These are phyloP conservation scores for Chrysogorgia sp. DNA, from an alignment of 92 coral and sea anemone genomes.

Conservation along the genomic window DNA sequence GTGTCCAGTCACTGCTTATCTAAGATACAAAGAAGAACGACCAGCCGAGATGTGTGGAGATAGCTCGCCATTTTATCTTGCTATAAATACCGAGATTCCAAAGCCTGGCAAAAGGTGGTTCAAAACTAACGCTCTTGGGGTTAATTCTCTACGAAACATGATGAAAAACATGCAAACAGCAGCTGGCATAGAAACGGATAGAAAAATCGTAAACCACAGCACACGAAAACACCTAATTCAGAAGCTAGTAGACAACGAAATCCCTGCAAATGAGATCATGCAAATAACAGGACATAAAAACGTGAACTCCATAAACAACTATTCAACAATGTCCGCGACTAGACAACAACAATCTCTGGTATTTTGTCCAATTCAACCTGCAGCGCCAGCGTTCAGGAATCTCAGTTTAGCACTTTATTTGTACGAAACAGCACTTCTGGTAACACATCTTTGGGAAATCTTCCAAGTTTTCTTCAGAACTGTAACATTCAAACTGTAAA, in stretches of 20 bases:
- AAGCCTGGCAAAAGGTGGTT: conserved; percentile 62
- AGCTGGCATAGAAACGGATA: conserved; percentile 38
- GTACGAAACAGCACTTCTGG: too few species aligned
- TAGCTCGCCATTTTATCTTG: conserved; percentile 52
- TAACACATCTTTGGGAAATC: too few species aligned
- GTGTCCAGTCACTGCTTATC: conserved; percentile 44
- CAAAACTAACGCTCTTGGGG: conserved; percentile 55
- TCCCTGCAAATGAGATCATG: conserved; percentile 58
- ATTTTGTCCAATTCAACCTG: too few species aligned
- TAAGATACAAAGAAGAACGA: conserved; percentile 43
- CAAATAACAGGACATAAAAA: conserved; percentile 61
- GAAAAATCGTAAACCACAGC: conserved; percentile 58
- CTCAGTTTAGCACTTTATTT: too few species aligned
- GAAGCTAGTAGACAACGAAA: too few species aligned
- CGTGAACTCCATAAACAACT: conserved; percentile 57
- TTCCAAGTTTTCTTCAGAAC: too few species aligned
- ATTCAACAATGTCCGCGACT: too few species aligned
- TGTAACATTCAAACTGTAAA: too few species aligned
- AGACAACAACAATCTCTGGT: too few species aligned
- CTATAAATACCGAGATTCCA: too few species aligned
- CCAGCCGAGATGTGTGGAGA: conserved; percentile 49
- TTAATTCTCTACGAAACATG: conserved; percentile 36
- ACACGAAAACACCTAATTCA: conserved; percentile 57
- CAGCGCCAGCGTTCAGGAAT: too few species aligned
- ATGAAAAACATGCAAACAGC: conserved; percentile 47